These are phyloP conservation scores for Cynaeus angustus DNA, from an alignment of 2,888 invertebrate genomes.

Conservation along the genomic window DNA sequence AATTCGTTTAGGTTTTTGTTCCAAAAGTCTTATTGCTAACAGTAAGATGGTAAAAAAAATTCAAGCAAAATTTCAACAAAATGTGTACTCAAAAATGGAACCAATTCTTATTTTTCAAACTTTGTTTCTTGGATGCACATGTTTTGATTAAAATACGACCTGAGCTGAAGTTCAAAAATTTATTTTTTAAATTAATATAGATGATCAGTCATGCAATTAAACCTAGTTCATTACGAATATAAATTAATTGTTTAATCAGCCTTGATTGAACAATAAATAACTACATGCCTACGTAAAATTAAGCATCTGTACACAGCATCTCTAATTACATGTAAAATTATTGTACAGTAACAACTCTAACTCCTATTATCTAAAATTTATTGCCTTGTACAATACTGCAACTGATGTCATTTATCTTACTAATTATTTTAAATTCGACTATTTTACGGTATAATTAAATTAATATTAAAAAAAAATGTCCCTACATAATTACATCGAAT, in stretches of 20 bases:
- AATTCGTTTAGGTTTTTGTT: no score
- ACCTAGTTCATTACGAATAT: constrained; percentile 39
- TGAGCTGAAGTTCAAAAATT: constrained; percentile 33
- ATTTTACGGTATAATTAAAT: constrained; percentile 13
- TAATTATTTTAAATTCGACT: constrained; percentile 17
- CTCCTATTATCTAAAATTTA: constrained; percentile 33
- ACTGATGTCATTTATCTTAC: constrained; percentile 41
- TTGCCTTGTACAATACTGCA: constrained; percentile 44
- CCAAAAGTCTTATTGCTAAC: no score
- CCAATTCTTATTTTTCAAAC: no score
- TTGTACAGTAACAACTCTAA: constrained; percentile 33
- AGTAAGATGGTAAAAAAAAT: no score
- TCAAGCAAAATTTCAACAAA: no score
- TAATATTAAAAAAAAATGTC: constrained; percentile 16
- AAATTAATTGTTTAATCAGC: constrained; percentile 53
- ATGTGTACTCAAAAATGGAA: no score
- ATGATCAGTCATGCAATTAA: constrained; percentile 54
- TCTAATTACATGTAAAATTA: constrained; percentile 41
- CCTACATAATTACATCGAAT: constrained; percentile 25
- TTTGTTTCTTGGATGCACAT: no score
- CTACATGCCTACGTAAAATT: constrained; percentile 22
- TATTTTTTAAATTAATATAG: constrained; percentile 26
- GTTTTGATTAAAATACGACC: neutral
- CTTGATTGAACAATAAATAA: constrained; percentile 50
- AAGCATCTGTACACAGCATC: constrained; percentile 35